phyloP scores from a whole-genome alignment of 2,113 vertebrate species.

The Oxygymnocypris stewartii region DNA sequence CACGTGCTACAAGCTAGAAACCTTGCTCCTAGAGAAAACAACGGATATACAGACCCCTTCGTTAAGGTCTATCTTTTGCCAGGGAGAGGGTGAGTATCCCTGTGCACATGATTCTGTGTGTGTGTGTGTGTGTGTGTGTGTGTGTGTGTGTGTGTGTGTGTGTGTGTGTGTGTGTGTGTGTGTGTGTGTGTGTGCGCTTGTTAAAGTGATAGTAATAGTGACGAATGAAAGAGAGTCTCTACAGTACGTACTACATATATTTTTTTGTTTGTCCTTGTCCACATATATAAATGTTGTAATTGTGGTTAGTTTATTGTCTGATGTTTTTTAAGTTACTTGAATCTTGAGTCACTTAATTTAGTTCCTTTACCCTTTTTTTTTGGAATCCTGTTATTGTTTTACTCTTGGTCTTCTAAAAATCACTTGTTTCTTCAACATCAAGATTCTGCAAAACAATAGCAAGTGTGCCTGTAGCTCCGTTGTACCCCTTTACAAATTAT shows the following conservation, averaged over 20 bases:
- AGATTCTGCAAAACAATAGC: not conserved
- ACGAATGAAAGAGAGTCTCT: constrained; percentile 30
- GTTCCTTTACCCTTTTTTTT: not conserved
- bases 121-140: no score
- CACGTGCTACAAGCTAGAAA: constrained; percentile 98
- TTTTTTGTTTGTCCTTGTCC: constrained; percentile 46
- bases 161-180: not conserved
- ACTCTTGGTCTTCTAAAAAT: not conserved
- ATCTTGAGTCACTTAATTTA: not conserved
- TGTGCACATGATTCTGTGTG: constrained; percentile 53
- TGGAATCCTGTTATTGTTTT: not conserved
- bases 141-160: no score
- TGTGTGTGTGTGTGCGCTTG: not conserved
- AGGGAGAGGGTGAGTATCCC: constrained; percentile 90
- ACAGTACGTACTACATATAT: constrained; percentile 49
- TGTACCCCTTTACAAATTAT: not conserved
- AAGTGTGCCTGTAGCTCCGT: no score
- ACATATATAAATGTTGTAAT: constrained; percentile 12
- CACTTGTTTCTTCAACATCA: not conserved
- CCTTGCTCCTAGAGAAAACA: constrained; percentile 90
- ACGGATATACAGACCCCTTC: constrained; percentile 96
- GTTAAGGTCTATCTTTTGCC: constrained; percentile 98
- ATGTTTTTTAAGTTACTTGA: not conserved
- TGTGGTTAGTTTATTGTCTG: constrained; percentile 13
- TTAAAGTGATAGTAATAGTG: not conserved